Base-by-base conservation (phyloP, 2,113 vertebrate species). In the Cranoglanis bouderius region DNA sequence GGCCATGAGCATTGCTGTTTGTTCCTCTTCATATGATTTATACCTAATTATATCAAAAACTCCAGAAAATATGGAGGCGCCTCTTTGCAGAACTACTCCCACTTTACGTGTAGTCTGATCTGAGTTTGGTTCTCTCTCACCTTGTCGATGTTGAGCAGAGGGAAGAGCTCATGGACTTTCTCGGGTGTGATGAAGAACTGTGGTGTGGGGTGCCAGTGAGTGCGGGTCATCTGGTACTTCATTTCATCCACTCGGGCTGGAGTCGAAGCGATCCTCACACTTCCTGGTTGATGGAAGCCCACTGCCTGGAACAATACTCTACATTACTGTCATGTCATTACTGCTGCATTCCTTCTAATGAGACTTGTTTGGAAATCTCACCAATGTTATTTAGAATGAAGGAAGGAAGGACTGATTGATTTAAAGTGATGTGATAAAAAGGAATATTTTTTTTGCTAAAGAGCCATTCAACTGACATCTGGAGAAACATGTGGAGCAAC, bases 281-380 rank as follows among this genome's bases (percentile, higher is more conserved):
- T 99, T 86, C 98, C 98, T 6, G 98, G 98, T 82, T 97, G 97
- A 93, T 99, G 98, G 87, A 99, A 98, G 12, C 98, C 97, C 86
- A 99, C 97, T 0, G 95, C 95, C 98, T 99, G 91, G 85, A 53
- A 82, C 24, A 55, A 24, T 32, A 29, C 55, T 84, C 77, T 70
- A 78, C 10, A 13, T 74, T 10, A 80, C 49, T 10, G 29, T 19
- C 2, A 46, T 7, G 13, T n/a, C 8, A 77, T 18, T 38, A 57
- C 29, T 13, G 0, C 32, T 5, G 6, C 7, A 32, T 35, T 78
- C 24, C 4, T 14, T 19, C 3, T 16, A 81, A 81, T 21, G 2
- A 81, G 55, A 32, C 2, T 18, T 21, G 26, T 49, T 35, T 78
- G 24, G 43, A 49, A 49, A 78, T 78, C 12, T 14, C 5, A 1